Evolutionary conservation across 2,113 vertebrate species (phyloP).

Genomic region (rabbit (Oryctolagus cuniculus)): mOryCun1.1 NC_091438.1:101978501-101979000

Average conservation of each 20-base stretch:
- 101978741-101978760: neutral
- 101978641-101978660: neutral
- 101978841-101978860: neutral
- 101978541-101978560: neutral
- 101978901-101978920: neutral
- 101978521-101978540: neutral
- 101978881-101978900: neutral
- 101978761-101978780: neutral
- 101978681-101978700: neutral
- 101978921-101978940: neutral
- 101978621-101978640: neutral
- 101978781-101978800: neutral
- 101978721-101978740: neutral
- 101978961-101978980: no score
- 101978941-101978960: no score
- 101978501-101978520: neutral
- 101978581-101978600: neutral
- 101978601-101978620: neutral
- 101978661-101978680: neutral
- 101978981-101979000: no score
- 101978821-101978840: slow-evolving; percentile 33
- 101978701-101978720: neutral
- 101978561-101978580: neutral
- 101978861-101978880: neutral
- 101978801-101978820: neutral